These are phyloP conservation scores for Halocynthia roretzi DNA, from an alignment of 23 tunicate species.

Conservation along the genomic window DNA sequence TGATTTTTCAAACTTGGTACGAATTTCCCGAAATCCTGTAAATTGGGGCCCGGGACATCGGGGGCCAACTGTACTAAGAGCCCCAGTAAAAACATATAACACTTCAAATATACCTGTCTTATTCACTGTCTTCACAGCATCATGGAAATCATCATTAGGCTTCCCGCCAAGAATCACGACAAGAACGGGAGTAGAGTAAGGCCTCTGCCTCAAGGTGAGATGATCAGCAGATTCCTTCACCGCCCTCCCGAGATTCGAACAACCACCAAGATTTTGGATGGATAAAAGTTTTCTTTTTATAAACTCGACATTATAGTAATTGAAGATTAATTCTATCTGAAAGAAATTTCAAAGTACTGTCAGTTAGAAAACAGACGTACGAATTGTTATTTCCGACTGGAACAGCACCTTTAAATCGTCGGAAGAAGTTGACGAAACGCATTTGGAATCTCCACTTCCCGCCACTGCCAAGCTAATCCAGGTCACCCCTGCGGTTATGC, in stretches of 20 bases:
- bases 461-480: constrained; percentile 16
- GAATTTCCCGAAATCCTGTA: no score
- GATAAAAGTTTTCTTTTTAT: no score
- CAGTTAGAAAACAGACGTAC: no score
- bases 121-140: background rate
- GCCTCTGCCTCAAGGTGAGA: background rate
- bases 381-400: no score
- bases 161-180: constrained; percentile 5
- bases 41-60: no score
- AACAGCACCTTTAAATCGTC: no score
- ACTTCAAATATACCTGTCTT: background rate
- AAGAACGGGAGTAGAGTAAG: background rate
- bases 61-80: background rate
- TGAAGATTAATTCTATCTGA: no score
- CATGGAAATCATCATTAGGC: constrained; percentile 1
- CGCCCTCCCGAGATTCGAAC: constrained; percentile 5
- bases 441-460: constrained; percentile 1
- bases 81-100: background rate
- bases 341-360: no score
- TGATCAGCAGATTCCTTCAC: background rate
- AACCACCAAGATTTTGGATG: constrained; percentile 5
- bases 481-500: constrained; percentile 3
- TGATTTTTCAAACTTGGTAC: no score
- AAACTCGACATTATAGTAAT: no score
- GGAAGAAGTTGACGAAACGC: background rate